Evolutionary conservation across 2,888 invertebrate genomes (phyloP).

Genomic region (Thecophora atra): DNA sequence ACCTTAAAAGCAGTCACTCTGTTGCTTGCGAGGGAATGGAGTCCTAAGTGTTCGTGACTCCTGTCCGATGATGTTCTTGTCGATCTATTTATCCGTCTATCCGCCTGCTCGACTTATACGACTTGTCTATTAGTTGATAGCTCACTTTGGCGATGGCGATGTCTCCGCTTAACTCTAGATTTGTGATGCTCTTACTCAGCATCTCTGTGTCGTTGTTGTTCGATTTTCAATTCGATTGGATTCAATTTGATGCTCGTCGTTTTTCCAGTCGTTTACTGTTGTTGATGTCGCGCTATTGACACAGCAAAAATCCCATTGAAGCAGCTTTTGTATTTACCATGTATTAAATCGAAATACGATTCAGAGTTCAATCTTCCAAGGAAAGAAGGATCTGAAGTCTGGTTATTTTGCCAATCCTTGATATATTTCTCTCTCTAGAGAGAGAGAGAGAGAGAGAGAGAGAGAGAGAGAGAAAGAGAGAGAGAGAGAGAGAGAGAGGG

Average conservation of each 20-base stretch:
- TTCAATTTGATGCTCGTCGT: neutral
- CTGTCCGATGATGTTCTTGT: neutral
- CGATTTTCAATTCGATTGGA: neutral
- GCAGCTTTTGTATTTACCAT: constrained; percentile 45
- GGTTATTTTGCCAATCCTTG: no score
- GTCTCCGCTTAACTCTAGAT: no score
- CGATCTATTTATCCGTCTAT: no score
- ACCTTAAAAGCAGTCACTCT: no score
- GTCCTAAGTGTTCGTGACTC: neutral
- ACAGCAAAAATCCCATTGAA: constrained; percentile 55
- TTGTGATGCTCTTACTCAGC: neutral
- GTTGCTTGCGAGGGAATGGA: no score
- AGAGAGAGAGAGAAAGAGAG: neutral
- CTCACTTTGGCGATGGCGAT: no score
- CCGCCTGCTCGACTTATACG: neutral
- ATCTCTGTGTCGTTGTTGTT: neutral
- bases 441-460: no score
- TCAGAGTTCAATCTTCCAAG: neutral
- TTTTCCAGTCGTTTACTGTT: constrained; percentile 46
- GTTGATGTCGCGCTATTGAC: constrained; percentile 55
- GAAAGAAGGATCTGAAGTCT: no score
- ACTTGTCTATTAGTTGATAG: no score
- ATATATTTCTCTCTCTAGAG: no score
- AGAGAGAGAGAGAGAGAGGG: neutral
- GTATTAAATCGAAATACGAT: constrained; percentile 43